Conservation (phyloP, 37 sponge, comb jelly and placozoan species). For the Diacarnus erythraeanus region DNA sequence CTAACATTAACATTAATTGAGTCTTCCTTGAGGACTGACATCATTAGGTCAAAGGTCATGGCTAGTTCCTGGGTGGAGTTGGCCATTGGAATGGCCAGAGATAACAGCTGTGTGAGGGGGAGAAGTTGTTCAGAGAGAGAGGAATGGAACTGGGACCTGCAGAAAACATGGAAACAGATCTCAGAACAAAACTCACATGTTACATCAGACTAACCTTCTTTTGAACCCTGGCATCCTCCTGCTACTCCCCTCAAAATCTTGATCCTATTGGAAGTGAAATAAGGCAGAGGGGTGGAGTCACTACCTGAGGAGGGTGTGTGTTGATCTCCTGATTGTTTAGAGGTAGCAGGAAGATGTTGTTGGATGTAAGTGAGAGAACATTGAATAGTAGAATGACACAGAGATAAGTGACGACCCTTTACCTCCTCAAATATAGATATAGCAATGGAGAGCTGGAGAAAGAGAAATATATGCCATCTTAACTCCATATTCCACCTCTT, state of each 20-base stretch:
- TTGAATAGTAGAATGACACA: slow-evolving; percentile 1
- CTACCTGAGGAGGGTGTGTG: not conserved
- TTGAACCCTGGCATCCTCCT: too few species aligned
- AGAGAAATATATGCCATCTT: too few species aligned
- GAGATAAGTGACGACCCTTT: slow-evolving; percentile 10
- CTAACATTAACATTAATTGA: not conserved
- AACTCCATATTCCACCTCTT: too few species aligned
- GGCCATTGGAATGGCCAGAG: not conserved
- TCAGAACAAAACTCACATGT: too few species aligned
- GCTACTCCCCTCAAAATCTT: not conserved
- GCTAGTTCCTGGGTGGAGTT: not conserved
- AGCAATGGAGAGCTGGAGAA: not conserved
- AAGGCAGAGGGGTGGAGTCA: not conserved
- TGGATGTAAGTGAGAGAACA: not conserved
- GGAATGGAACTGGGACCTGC: slow-evolving; percentile 17
- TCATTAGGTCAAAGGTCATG: slow-evolving; percentile 7
- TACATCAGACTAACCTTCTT: too few species aligned
- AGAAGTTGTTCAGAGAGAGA: slow-evolving; percentile 8
- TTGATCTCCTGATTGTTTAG: too few species aligned
- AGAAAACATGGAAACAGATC: too few species aligned
- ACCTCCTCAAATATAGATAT: slow-evolving; percentile 20
- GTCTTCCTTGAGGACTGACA: not conserved
- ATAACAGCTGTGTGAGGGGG: slow-evolving; percentile 14
- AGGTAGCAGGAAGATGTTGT: too few species aligned
- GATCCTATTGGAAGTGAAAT: not conserved